phyloP scores from a whole-genome alignment of 2,888 invertebrate species.

The Leptinotarsa juncta region DNA sequence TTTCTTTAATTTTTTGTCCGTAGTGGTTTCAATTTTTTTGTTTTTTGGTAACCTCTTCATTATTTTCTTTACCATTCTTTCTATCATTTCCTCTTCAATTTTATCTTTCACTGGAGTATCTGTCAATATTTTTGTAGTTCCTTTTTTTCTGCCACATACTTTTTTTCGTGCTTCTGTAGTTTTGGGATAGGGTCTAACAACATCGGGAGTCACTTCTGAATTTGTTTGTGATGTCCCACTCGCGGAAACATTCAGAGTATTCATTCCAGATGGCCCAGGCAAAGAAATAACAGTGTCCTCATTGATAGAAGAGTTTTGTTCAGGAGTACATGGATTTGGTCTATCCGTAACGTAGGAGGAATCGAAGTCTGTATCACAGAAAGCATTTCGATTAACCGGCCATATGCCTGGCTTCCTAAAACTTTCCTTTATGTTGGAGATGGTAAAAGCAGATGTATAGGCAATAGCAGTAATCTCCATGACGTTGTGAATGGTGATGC shows the following conservation, averaged over 20 bases:
- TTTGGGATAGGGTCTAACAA: constrained; percentile 9
- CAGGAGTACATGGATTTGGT: not conserved
- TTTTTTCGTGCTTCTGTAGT: not conserved
- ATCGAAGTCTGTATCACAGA: constrained; percentile 1
- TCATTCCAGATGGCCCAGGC: not conserved
- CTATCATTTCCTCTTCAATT: not conserved
- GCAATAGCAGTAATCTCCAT: not conserved
- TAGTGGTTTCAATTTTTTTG: not conserved
- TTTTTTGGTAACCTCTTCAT: not conserved
- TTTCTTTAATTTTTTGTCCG: not conserved
- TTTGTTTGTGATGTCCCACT: not conserved
- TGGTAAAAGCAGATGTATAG: not conserved
- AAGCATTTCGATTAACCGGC: constrained; percentile 6
- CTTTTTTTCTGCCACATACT: not conserved
- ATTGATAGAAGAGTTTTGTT: not conserved
- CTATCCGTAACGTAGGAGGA: not conserved
- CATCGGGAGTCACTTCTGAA: not conserved
- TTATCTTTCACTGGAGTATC: not conserved
- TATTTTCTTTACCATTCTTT: not conserved
- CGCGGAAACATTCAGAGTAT: not conserved
- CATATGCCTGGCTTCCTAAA: constrained; percentile 7
- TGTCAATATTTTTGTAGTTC: not conserved
- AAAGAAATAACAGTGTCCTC: too few relatives aligned
- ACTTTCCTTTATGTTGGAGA: not conserved
- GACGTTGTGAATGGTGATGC: not conserved